Percentiles rank a stretch among this genome's conserved stretches.
Evolutionary conservation across 2,113 vertebrate species (phyloP).

Genomic region (Proteles cristata): DNA sequence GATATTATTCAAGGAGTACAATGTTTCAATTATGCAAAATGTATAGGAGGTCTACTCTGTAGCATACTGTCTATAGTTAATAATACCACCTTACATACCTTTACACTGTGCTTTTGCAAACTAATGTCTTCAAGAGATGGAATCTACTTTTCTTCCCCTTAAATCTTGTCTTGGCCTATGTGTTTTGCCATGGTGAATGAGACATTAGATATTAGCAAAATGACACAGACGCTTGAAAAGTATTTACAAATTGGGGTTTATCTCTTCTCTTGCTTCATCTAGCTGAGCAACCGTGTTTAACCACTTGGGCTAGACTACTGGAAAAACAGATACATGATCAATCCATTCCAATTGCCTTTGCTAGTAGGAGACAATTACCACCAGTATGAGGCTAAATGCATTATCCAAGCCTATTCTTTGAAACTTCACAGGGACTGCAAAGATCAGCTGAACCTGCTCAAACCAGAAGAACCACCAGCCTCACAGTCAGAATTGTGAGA

Average conservation of each 20-base stretch:
- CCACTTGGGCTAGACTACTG: not conserved
- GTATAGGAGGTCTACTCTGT: no score
- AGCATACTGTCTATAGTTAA: not conserved
- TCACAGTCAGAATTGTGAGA: not conserved
- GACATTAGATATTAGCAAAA: not conserved
- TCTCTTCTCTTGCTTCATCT: not conserved
- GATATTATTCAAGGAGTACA: not conserved
- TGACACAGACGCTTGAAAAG: not conserved
- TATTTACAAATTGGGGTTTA: not conserved
- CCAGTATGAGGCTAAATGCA: not conserved
- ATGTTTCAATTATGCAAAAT: not conserved
- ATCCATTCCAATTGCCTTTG: not conserved
- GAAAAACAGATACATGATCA: not conserved
- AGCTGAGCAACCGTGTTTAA: not conserved
- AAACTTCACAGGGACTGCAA: not conserved
- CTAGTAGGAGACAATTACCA: not conserved
- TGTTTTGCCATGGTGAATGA: not conserved
- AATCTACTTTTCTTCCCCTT: not conserved
- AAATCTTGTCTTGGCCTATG: not conserved
- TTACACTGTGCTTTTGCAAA: not conserved
- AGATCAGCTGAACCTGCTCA: not conserved
- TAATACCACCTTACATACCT: not conserved
- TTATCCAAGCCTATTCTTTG: rapidly evolving
- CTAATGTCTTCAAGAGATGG: not conserved
- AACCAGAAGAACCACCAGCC: not conserved